Evolutionary conservation across 1,140 invertebrate genomes (phyloP).

Genomic region (Pseudomyrmex flavicornis): DNA sequence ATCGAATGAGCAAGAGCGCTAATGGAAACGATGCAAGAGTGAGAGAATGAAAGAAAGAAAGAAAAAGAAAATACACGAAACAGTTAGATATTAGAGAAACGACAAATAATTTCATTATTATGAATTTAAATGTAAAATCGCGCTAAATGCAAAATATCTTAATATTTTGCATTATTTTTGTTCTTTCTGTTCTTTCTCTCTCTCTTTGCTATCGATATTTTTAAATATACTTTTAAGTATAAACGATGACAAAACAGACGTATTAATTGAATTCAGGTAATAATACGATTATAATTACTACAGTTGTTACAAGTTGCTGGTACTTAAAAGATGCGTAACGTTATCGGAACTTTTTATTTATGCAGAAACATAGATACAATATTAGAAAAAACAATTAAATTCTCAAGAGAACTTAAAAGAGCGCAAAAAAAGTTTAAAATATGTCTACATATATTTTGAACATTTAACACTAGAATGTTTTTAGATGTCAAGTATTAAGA

Average conservation of each 20-base stretch:
- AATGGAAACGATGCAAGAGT: not conserved
- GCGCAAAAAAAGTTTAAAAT: not conserved
- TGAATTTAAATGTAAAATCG: constrained; percentile 57
- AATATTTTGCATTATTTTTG: not conserved
- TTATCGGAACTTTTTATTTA: constrained; percentile 16
- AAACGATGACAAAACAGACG: not conserved
- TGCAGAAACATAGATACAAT: constrained; percentile 42
- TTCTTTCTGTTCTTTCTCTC: not conserved
- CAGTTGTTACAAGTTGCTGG: not conserved
- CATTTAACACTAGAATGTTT: not conserved
- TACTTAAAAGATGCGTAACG: not conserved
- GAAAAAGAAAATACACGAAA: not conserved
- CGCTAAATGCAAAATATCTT: constrained; percentile 26
- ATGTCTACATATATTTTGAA: not conserved
- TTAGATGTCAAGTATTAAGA: not conserved
- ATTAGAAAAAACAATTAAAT: constrained; percentile 57
- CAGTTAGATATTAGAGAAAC: constrained; percentile 57
- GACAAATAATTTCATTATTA: constrained; percentile 47
- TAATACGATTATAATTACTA: not conserved
- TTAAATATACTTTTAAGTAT: constrained; percentile 13
- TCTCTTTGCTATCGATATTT: constrained; percentile 17
- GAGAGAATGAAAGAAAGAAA: not conserved
- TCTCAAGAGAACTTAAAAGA: not conserved
- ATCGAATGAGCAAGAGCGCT: constrained; percentile 1
- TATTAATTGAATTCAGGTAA: constrained; percentile 1